Base-by-base conservation (phyloP, 2,797 vertebrate genomes). In the Crenichthys baileyi region DNA sequence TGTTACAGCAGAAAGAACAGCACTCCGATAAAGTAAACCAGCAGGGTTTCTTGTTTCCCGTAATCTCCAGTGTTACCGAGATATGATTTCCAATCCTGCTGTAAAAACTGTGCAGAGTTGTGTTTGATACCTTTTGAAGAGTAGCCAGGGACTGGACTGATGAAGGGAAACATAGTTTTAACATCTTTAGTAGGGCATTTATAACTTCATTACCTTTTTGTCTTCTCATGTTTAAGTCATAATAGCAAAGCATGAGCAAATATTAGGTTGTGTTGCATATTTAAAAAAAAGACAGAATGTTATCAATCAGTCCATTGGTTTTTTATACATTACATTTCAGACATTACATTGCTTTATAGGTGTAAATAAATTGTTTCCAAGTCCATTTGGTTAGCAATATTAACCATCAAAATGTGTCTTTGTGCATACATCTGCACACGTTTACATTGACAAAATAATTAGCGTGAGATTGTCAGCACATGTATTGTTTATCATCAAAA, bases 1-100 rank as follows among this genome's bases (percentile, higher is more conserved):
- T 84, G 72, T 83, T 78, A 79, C 44, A 68, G 70, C 70, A 88
- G 76, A 82, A 77, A 87, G 71, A 79, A 56, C 44, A 75, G 44
- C 46, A 60, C 0, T 8, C 51, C 83, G 79, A 92, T 79, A 84
- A 89, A 90, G 81, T 56, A 63, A 61, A 71, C 22, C 16, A 76
- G 75, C 77, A 51, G 51, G 61, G 82, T 58, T 89, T 83, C 79
- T 77, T 80, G 79, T 82, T 84, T 79, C 79, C 70, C 9, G 24
- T 83, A 78, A 83, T 85, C 85, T 88, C 71, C n/a, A 48, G 72
- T 58, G 77, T 80, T 91, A 92, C 86, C 76, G 70, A 76, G 61
- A 91, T 80, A 87, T 70, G 70, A 90, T 77, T 87, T 75, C 72
- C 80, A 83, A 44, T 86, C 29, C 12, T 26, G 4, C 24, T n/a